A percentile compares a stretch with the other conserved stretches of the same genome.
phyloP scores from a whole-genome alignment of 2,888 invertebrate genomes.

The Zaprionus lineosus region DNA sequence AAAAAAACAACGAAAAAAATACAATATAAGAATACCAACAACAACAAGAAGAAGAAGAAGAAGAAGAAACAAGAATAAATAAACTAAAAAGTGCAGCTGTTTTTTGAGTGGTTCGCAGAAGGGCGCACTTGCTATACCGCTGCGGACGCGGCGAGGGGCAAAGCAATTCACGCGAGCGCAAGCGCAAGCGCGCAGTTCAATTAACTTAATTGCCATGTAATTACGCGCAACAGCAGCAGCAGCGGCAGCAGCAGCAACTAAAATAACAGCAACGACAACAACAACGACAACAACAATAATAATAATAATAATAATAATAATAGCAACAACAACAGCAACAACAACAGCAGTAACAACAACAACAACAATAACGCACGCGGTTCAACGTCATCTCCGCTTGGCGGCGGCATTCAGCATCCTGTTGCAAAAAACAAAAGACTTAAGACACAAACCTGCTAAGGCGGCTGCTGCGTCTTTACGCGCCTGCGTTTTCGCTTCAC shows the following conservation, averaged over 20 bases:
- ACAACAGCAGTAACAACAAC: constrained; percentile 12
- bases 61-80: background rate
- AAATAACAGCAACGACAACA: constrained; percentile 1
- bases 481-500: constrained; percentile 10
- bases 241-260: constrained; percentile 15
- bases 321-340: constrained; percentile 20
- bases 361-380: constrained; percentile 21
- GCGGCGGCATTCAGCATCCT: constrained; percentile 60
- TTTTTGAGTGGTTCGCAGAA: too few relatives aligned
- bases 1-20: background rate
- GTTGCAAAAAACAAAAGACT: constrained; percentile 75
- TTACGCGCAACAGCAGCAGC: constrained; percentile 60
- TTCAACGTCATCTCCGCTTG: constrained; percentile 47
- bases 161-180: constrained; percentile 67
- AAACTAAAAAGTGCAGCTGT: background rate
- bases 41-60: background rate
- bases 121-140: constrained; percentile 22
- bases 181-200: constrained; percentile 79
- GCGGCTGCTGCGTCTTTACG: constrained; percentile 20
- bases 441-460: constrained; percentile 73
- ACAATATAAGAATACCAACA: background rate
- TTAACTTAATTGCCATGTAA: constrained; percentile 83
- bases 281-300: constrained; percentile 16
- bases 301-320: constrained; percentile 12
- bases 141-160: constrained; percentile 1